Percentiles rank a stretch among this genome's conserved stretches.
These are phyloP conservation scores for Limnephilus lunatus DNA, from an alignment of 2,888 invertebrate genomes.

Conservation along the genomic window DNA sequence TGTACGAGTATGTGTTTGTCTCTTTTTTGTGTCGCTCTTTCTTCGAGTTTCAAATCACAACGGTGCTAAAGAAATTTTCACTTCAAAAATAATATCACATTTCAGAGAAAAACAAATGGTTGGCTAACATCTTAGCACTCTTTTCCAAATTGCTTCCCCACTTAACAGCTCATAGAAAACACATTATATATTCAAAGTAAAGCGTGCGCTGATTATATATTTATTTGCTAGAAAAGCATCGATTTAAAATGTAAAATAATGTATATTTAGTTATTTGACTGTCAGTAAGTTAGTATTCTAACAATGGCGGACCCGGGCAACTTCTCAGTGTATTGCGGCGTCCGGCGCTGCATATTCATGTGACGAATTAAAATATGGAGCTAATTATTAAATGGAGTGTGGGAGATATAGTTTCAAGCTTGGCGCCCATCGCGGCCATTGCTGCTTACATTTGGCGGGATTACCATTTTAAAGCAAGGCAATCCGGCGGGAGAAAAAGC, in stretches of 20 bases:
- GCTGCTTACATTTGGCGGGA: constrained; percentile 52
- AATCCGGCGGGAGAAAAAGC: constrained; percentile 28
- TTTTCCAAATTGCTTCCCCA: neutral
- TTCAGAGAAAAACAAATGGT: neutral
- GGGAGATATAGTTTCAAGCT: constrained; percentile 55
- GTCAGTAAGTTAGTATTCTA: neutral
- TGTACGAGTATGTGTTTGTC: no score
- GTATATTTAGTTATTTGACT: constrained; percentile 2
- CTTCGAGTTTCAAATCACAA: no score
- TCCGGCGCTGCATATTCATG: constrained; percentile 43
- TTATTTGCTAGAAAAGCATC: neutral
- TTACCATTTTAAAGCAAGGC: constrained; percentile 40
- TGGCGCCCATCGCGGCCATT: constrained; percentile 55
- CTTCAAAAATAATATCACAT: no score
- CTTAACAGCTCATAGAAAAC: neutral
- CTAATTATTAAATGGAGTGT: constrained; percentile 63
- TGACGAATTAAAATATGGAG: constrained; percentile 50
- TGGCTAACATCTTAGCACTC: neutral
- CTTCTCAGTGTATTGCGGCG: neutral
- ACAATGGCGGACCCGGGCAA: neutral
- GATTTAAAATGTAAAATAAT: neutral
- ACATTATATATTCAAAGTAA: neutral
- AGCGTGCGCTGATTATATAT: neutral
- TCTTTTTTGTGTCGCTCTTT: no score
- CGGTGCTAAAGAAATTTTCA: no score